These are phyloP conservation scores for Phoxinus phoxinus DNA, from an alignment of 2,113 vertebrate genomes.

Conservation along the genomic window DNA sequence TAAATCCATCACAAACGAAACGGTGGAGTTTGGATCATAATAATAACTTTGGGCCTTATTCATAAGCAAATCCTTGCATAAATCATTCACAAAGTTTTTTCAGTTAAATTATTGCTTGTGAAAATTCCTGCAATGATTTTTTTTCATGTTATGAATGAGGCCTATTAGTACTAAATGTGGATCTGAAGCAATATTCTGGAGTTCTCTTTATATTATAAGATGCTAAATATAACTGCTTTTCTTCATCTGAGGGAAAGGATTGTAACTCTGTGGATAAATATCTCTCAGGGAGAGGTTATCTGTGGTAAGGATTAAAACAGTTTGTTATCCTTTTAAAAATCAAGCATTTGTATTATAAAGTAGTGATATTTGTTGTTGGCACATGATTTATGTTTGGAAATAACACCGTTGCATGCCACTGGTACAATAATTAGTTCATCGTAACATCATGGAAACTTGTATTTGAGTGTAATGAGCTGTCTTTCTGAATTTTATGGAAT, in stretches of 20 bases:
- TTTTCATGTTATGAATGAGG: not conserved
- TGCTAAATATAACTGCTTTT: not conserved
- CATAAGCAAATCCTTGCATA: not conserved
- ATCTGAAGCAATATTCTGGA: not conserved
- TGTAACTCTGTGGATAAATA: slow-evolving; percentile 16
- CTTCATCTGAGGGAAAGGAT: slow-evolving; percentile 23
- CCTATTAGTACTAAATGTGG: not conserved
- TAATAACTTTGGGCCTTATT: not conserved
- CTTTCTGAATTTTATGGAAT: not conserved
- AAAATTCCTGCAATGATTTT: not conserved
- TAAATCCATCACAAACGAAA: slow-evolving; percentile 94
- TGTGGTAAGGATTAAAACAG: not conserved
- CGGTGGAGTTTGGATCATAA: slow-evolving; percentile 94
- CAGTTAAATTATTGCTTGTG: not conserved
- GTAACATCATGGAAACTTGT: not conserved
- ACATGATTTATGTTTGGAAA: not conserved
- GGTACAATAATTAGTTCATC: not conserved
- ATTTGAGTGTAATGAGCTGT: not conserved
- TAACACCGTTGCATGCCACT: not conserved
- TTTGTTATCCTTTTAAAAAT: slow-evolving; percentile 16
- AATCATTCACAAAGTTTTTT: not conserved
- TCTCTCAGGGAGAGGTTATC: slow-evolving; percentile 30
- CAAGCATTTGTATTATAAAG: not conserved
- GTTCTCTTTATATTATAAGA: slow-evolving; percentile 6
- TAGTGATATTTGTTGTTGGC: not conserved